Percentiles rank a stretch among this genome's conserved stretches.
Evolutionary conservation across 2,113 vertebrate species (phyloP).

Genomic region (Procavia capensis): DNA sequence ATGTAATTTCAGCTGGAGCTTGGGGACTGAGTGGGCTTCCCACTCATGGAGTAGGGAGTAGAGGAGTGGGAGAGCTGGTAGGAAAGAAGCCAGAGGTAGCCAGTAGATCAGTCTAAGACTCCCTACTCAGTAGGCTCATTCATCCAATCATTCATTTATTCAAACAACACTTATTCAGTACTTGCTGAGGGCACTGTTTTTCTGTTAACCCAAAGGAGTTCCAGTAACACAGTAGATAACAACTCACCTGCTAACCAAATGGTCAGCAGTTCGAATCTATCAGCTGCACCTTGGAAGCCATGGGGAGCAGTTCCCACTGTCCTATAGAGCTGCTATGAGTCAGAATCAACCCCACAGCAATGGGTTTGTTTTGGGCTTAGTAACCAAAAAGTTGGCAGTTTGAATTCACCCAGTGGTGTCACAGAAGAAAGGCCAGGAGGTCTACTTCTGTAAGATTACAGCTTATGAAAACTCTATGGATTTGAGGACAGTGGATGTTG

Average conservation of each 20-base stretch:
- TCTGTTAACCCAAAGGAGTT: background rate
- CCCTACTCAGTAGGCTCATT: fast-evolving
- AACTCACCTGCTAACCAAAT: too few species aligned
- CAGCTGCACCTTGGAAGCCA: too few species aligned
- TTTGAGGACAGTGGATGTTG: background rate
- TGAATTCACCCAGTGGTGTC: background rate
- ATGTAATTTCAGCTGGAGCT: background rate
- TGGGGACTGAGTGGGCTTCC: background rate
- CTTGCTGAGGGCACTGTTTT: background rate
- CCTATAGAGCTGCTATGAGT: too few species aligned
- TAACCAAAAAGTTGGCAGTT: background rate
- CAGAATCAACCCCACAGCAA: too few species aligned
- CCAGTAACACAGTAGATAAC: too few species aligned
- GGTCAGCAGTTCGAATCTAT: too few species aligned
- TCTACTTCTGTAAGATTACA: background rate
- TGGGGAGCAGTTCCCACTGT: too few species aligned
- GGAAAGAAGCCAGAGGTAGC: background rate
- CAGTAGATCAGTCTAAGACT: background rate
- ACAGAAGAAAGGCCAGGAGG: background rate
- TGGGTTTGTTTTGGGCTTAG: too few species aligned
- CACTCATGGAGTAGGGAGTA: background rate
- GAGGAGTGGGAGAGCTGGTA: background rate
- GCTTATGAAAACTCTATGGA: background rate
- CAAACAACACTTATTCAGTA: fast-evolving
- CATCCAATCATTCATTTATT: fast-evolving